Evolutionary conservation across 23 tunicate species (phyloP), one percentile per base, ranked within the genome.

Genomic region (Trididemnum nubilum): DNA sequence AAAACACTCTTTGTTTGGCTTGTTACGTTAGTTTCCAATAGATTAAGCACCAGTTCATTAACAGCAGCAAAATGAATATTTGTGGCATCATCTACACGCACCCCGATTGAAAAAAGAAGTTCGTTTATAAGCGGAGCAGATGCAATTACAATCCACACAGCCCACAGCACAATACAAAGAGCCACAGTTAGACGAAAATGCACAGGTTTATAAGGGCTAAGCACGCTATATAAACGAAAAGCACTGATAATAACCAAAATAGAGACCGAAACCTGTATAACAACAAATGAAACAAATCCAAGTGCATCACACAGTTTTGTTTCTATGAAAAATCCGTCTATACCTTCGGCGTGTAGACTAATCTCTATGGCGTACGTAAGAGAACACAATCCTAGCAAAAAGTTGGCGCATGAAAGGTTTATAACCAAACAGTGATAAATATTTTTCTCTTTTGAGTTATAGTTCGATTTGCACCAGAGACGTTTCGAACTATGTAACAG

Each of bases 191-290:
- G 33, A 15, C 22, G 7, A 15, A 31, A 67, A 33, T 67, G 74
- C 9, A 33, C 74, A 2, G 7, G 7, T 67, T 24, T 67, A 24
- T 67, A 67, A 7, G 74, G 74, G 18, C 33, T 32, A 5, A 33
- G 5, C 7, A 67, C 74, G 5, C 74, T 24, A n/a, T 67, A 67
- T 7, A 67, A 33, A 4, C 74, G 74, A 67, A 31, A 67, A 3
- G 38, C 74, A 38, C 74, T 67, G 74, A 67, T 67, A 15, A 67
- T 67, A 5, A 67, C 38, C 38, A 67, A 33, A 21, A 33, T 33
- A 31, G 74, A 31, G 5, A 33, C 38, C 4, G 74, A 67, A 5
- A 67, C 74, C 33, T 67, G 74, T 4, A 5, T 67, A 67, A 38
- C 31, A 31, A 33, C 25, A 31, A 4, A 31, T 15, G 38, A 4